Evolutionary conservation across 1,140 invertebrate genomes (phyloP).

Genomic region (Nasonia longicornis): DNA sequence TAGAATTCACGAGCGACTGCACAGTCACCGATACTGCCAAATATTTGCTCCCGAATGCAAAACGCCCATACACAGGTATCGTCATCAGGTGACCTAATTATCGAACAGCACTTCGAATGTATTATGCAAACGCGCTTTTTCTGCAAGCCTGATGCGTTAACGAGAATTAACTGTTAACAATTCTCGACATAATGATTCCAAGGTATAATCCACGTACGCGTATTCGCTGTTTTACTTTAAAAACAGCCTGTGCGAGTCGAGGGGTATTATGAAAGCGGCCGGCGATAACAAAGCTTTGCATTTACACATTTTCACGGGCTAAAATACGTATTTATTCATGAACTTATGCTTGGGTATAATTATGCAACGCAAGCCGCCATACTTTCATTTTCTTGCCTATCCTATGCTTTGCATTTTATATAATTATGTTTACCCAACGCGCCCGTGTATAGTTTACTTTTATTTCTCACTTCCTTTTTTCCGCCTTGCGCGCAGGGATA

Average conservation of each 20-base stretch:
- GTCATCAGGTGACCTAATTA: too few relatives aligned
- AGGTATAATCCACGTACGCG: neutral
- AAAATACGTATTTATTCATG: slow-evolving; percentile 3
- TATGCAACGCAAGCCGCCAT: neutral
- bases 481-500: neutral
- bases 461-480: neutral
- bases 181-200: neutral
- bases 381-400: slow-evolving; percentile 8
- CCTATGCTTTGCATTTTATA: slow-evolving; percentile 21
- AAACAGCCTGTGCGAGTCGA: neutral
- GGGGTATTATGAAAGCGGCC: neutral
- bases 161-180: too few relatives aligned
- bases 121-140: too few relatives aligned
- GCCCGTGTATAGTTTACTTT: neutral
- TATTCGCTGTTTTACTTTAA: neutral
- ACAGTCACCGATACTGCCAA: too few relatives aligned
- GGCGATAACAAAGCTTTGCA: neutral
- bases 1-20: too few relatives aligned
- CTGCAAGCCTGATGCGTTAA: too few relatives aligned
- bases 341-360: neutral
- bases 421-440: slow-evolving; percentile 8
- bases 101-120: too few relatives aligned
- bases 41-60: too few relatives aligned
- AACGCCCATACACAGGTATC: too few relatives aligned
- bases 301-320: neutral